Evolutionary conservation across 2,888 invertebrate species (phyloP).

Genomic region (Cheilosia scutellata): DNA sequence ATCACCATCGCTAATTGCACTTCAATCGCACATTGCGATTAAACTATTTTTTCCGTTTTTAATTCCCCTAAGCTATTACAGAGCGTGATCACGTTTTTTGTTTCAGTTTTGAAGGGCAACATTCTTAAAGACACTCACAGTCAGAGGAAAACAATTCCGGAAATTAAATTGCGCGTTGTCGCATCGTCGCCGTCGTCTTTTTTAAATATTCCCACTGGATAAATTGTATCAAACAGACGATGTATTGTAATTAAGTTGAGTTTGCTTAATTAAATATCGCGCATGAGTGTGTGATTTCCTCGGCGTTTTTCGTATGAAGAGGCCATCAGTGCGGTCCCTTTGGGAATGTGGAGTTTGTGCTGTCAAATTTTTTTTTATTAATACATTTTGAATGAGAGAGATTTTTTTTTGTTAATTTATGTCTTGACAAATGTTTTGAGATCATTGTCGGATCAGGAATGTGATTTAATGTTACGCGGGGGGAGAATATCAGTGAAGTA

Average conservation of each 20-base stretch:
- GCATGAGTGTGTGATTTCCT: conserved; percentile 47
- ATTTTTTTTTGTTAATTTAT: conserved; percentile 39
- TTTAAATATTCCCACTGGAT: conserved; percentile 38
- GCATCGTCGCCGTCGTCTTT: not conserved
- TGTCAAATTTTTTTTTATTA: conserved; percentile 20
- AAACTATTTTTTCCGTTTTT: conserved; percentile 19
- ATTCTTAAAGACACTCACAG: conserved; percentile 24
- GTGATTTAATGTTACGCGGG: not conserved
- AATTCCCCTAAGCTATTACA: conserved; percentile 17
- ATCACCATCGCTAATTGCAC: conserved; percentile 31
- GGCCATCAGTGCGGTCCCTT: conserved; percentile 12
- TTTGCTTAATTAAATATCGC: conserved; percentile 54
- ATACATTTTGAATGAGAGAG: conserved; percentile 26
- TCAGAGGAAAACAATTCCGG: conserved; percentile 31
- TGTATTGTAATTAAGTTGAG: conserved; percentile 43
- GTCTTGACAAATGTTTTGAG: conserved; percentile 48
- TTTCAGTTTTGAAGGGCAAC: conserved; percentile 35
- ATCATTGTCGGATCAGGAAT: conserved; percentile 23
- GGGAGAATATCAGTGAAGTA: not conserved
- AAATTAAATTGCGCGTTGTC: conserved; percentile 52
- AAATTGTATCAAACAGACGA: conserved; percentile 37
- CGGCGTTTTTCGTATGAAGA: not conserved
- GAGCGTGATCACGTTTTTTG: conserved; percentile 22
- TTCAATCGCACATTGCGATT: conserved; percentile 18
- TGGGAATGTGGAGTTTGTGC: conserved; percentile 36